Base-by-base conservation (phyloP, 2,113 vertebrate genomes). In the Orthonyx spaldingii region DNA sequence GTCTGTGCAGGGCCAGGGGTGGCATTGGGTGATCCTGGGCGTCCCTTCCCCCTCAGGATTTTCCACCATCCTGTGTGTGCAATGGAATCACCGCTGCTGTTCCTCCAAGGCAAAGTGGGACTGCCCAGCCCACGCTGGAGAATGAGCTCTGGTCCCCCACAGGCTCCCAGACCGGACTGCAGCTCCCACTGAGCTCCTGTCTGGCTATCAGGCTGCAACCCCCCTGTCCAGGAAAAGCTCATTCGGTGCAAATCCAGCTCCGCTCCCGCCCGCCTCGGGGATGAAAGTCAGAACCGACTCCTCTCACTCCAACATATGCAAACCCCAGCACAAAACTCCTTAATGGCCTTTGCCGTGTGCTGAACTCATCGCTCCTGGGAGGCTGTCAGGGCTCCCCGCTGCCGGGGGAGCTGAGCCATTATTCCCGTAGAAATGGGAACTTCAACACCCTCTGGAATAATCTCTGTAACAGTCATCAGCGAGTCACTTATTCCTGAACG, bases 211-310 rank as follows among this genome's bases (percentile, higher is more conserved):
- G 19, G 6, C 32, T 28, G 39, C 14, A 22, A 60, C 56, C 18
- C 18, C 37, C 55, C 18, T 10, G 1, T 1, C 33, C 19, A 1
- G 3, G 35, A 4, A 14, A 28, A 32, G 21, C 20, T 74, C 16
- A 0, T 14, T 26, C 56, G 0, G 1, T 17, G 50, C 44, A n/a
- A 11, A n/a, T 4, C 32, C 60, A 33, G 7, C 32, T 5, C 9
- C 0, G 2, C 44, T 53, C 60, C 44, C 60, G 6, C 46, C n/a
- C 21, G 44, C 24, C 71, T 27, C 11, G 0, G 12, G 0, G 55
- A 4, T 1, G 20, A 33, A 26, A 32, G 18, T 22, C 52, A 12
- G 44, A 32, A 8, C 50, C 3, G 5, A 8, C 20, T 32, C 21
- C 15, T 49, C 21, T 35, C 9, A 0, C 39, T 11, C 3, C 9